Evolutionary conservation across 2,888 invertebrate genomes (phyloP).

Genomic region (Acrobasis consociella): DNA sequence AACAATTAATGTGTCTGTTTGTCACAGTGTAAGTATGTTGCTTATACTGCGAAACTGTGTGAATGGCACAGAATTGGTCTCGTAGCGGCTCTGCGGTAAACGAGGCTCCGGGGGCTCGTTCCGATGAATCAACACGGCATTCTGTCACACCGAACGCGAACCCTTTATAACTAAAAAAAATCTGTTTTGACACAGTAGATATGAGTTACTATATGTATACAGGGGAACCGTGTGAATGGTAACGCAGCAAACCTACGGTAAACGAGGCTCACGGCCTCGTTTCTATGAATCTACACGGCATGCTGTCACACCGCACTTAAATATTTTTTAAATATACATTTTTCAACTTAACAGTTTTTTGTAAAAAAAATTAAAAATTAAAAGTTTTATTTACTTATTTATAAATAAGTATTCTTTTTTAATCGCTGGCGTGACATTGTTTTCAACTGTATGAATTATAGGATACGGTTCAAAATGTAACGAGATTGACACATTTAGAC

Average conservation of each 20-base stretch:
- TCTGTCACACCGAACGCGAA: constrained; percentile 22
- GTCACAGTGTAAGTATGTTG: constrained; percentile 16
- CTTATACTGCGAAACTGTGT: constrained; percentile 21
- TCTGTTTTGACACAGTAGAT: constrained; percentile 11
- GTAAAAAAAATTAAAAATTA: too few relatives aligned
- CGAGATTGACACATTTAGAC: too few relatives aligned
- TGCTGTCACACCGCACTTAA: constrained; percentile 18
- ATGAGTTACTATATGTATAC: constrained; percentile 16
- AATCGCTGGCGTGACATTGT: too few relatives aligned
- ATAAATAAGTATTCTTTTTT: too few relatives aligned
- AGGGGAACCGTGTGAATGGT: constrained; percentile 20
- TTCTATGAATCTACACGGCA: constrained; percentile 32
- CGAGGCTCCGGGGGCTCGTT: constrained; percentile 41
- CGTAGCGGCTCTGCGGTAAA: constrained; percentile 39
- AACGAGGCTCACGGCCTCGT: constrained; percentile 43
- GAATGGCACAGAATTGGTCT: constrained; percentile 35
- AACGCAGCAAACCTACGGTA: constrained; percentile 35
- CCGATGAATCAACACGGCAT: constrained; percentile 32
- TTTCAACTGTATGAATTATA: too few relatives aligned
- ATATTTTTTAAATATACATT: too few relatives aligned
- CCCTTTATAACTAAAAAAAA: background rate
- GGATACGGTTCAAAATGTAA: too few relatives aligned
- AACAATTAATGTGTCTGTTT: background rate
- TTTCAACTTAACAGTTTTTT: too few relatives aligned
- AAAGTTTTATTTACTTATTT: too few relatives aligned